Conservation (phyloP, 2,797 vertebrate species). For the Crypturellus tataupa region DNA sequence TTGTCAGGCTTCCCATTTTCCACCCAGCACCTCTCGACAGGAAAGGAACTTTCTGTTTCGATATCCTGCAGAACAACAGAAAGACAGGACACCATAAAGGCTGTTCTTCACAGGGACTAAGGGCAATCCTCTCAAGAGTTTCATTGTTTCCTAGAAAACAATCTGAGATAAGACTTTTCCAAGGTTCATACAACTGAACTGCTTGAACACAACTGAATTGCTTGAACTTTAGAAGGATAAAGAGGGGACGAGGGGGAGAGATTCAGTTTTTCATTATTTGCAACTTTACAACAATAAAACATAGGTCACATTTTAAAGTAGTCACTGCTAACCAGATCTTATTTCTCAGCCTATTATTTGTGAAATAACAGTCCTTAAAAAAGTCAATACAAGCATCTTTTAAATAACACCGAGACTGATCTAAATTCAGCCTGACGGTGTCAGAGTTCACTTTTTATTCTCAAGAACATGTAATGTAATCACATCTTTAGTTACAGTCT, state of each 20-base stretch:
- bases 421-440: neutral
- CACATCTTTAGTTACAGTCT: neutral
- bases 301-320: neutral
- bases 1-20: neutral
- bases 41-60: neutral
- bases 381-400: neutral
- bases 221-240: neutral
- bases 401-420: neutral
- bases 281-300: neutral
- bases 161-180: neutral
- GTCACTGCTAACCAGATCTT: neutral
- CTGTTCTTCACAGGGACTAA: neutral
- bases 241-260: too few species aligned
- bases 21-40: neutral
- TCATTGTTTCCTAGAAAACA: neutral
- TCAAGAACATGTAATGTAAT: neutral
- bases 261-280: neutral
- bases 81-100: rapidly evolving
- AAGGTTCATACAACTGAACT: neutral
- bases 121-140: neutral
- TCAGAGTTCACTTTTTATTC: neutral
- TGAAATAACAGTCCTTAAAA: neutral
- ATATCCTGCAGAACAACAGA: neutral
- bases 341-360: neutral
- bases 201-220: neutral